Base-by-base conservation (phyloP, 2,888 invertebrate species). In the Muscina levida region DNA sequence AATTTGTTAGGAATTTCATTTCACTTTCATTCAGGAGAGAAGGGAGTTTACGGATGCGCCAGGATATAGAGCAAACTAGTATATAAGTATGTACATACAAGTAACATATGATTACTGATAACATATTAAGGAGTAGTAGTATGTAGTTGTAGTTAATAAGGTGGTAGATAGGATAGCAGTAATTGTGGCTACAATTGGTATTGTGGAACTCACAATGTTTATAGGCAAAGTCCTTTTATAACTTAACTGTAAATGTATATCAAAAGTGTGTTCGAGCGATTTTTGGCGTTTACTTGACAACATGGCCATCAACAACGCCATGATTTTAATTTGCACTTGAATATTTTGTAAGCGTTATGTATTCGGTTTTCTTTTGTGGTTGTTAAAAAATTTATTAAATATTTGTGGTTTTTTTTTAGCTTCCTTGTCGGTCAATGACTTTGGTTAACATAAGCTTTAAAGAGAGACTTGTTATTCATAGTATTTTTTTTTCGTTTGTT, bases 141-240 rank as follows among this genome's bases (percentile, higher is more conserved):
- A 51, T 19, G 6, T 22, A 31, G 8, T 31, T 31, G 31, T 3
- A 31, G 31, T 31, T 31, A 31, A 8, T 31, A 8, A 31, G 3
- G 31, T 31, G 31, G 31, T 8, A 31, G 15, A 39, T 17, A 17
- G 17, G 24, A 19, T 56, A 37, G 11, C n/a, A 13, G 26, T 53
- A 31, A 22, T 8, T 24, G 57, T 57, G 15, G 57, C 4, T 31
- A 37, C 5, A 31, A 56, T 62, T 39, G 19, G 42, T 39, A 19
- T 42, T 62, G 39, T 51, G 80, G 83, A 81, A 88, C 88, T 88
- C 88, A 88, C 88, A 87, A 83, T 87, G 87, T 88, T 87, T 87
- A 84, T 87, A 85, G 87, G 84, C 87, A 87, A 86, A 87, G 81
- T 86, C 87, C 85, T 84, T 85, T 86, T 87, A 87, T 87, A 81